Percentiles rank a stretch among this genome's conserved stretches.
These are phyloP conservation scores for Yoshiicerus persimilis DNA, from an alignment of 1,140 invertebrate species.

Conservation along the genomic window DNA sequence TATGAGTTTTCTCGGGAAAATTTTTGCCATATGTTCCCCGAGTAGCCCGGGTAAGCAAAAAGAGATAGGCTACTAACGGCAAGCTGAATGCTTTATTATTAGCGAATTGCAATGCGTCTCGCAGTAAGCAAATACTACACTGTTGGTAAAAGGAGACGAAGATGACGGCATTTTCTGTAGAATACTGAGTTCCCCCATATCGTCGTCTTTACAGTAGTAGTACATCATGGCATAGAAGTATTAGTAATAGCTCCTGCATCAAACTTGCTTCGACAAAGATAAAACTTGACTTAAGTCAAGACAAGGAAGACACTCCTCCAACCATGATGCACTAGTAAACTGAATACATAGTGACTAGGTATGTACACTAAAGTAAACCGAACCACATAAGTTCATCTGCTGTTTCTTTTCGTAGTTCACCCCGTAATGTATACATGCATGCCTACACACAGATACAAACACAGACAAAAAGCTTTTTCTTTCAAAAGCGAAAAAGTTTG, in stretches of 20 bases:
- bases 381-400: background rate
- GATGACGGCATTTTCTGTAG: background rate
- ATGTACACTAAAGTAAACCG: too few species aligned
- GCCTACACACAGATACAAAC: background rate
- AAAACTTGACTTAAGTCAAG: background rate
- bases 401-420: background rate
- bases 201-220: background rate
- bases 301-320: background rate
- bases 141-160: background rate
- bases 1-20: slow-evolving; percentile 15
- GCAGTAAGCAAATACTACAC: background rate
- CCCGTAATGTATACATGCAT: background rate
- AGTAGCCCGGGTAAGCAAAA: background rate
- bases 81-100: background rate
- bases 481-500: background rate
- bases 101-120: background rate
- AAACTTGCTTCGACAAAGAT: background rate
- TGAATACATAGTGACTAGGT: too few species aligned
- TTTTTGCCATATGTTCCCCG: background rate
- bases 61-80: background rate
- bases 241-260: too few species aligned
- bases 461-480: background rate
- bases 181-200: background rate
- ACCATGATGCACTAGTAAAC: background rate
- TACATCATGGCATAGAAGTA: background rate